Base-by-base conservation (phyloP, 1,140 invertebrate genomes). In the Rhyzopertha dominica region DNA sequence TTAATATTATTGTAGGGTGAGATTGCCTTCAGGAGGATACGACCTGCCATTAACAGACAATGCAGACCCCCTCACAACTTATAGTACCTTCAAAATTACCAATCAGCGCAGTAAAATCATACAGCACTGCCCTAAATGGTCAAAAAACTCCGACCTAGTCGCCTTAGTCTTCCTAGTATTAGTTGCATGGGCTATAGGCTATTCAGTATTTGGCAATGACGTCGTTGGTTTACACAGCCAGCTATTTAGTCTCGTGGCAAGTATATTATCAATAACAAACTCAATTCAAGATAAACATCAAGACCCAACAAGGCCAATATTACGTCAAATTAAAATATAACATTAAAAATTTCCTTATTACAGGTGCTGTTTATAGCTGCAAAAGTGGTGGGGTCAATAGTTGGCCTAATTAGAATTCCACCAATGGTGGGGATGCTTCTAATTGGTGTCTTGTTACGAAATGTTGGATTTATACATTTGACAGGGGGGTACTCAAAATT, bases 371-470 rank as follows among this genome's bases (percentile, higher is more conserved):
- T 58, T 32, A 55, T 58, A 10, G 28, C 31, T 22, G 55, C 52
- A 1, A 58, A 58, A 45, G 36, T 58, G 14, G 20, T 36, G n/a
- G 55, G 55, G 18, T 47, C 28, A 14, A 14, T 58, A 41, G 42
- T 49, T 7, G 23, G 9, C 3, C 37, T 44, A 24, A 13, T 55
- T 9, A 37, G 40, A 29, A 26, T 55, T 4, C 55, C 55, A 12
- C 52, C 55, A 17, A 54, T 58, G 48, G 43, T 58, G 1, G 55
- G 55, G 7, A 54, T 54, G 52, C 38, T 58, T 8, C 20, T 54
- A 17, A 42, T 58, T 22, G 55, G 55, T 10, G 44, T 58, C 4
- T 17, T 58, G 5, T 30, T 58, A 14, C 35, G 47, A 37, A 58
- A 55, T 39, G 47, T 58, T 5, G 41, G 45, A 3, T 58, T 52